Conservation (phyloP, 1,140 invertebrate genomes). For the Saccostrea echinata region DNA sequence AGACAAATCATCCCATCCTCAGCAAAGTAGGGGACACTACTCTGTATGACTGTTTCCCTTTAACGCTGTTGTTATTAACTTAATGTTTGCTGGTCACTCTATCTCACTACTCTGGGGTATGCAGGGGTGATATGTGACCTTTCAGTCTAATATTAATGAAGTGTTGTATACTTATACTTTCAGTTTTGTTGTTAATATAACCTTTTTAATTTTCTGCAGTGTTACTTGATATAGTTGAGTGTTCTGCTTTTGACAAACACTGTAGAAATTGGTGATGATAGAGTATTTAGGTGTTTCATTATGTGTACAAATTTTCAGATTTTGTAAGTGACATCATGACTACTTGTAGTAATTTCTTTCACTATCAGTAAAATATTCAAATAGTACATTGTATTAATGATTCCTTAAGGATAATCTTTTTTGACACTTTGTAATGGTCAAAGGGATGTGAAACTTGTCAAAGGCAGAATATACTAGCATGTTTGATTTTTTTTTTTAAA, state of each 20-base stretch:
- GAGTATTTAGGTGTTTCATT: no score
- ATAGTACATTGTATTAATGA: not conserved
- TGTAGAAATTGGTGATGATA: not conserved
- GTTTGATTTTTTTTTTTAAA: not conserved
- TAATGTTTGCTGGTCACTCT: not conserved
- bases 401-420: not conserved
- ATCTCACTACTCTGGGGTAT: not conserved
- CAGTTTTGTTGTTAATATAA: not conserved
- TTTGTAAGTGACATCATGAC: no score
- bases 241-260: not conserved
- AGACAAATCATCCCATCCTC: slow-evolving; percentile 92
- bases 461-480: not conserved
- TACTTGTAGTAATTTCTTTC: no score
- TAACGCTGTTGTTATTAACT: slow-evolving; percentile 12
- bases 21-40: slow-evolving; percentile 84
- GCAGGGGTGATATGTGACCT: not conserved
- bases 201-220: not conserved
- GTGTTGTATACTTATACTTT: not conserved
- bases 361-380: not conserved
- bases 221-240: not conserved
- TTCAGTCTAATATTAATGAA: not conserved
- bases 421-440: not conserved
- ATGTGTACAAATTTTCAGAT: no score
- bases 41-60: slow-evolving; percentile 1
- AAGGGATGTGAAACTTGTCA: not conserved